Evolutionary conservation across 2,888 invertebrate species (phyloP).

Genomic region (Torymus auratus): DNA sequence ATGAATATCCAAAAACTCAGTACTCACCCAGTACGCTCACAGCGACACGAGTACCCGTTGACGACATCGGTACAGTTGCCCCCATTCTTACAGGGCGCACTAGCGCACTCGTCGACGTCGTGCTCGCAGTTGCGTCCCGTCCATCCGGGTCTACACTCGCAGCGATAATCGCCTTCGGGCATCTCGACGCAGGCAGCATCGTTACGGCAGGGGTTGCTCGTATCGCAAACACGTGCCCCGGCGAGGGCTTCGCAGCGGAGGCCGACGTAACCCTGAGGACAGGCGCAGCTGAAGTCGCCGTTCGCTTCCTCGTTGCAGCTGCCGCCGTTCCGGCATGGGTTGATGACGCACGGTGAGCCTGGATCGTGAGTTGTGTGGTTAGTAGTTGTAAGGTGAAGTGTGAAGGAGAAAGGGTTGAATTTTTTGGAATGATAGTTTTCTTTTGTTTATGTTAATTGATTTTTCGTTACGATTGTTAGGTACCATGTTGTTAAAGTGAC

Average conservation of each 20-base stretch:
- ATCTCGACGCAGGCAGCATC: conserved; percentile 85
- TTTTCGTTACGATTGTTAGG: no score
- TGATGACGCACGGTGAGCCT: conserved; percentile 79
- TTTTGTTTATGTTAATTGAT: no score
- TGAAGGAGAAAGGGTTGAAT: no score
- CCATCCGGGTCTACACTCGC: conserved; percentile 80
- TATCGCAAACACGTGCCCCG: conserved; percentile 80
- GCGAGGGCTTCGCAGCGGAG: conserved; percentile 80
- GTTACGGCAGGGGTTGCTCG: conserved; percentile 83
- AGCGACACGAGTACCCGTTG: conserved; percentile 88
- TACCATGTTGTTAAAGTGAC: no score
- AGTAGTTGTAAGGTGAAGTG: neutral
- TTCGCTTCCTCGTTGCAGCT: conserved; percentile 83
- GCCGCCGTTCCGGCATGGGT: conserved; percentile 89
- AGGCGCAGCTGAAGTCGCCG: conserved; percentile 77
- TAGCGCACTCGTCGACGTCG: conserved; percentile 81
- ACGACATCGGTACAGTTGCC: conserved; percentile 86
- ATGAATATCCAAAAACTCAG: conserved; percentile 37
- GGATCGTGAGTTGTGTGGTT: neutral
- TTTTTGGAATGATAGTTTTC: no score
- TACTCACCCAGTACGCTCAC: conserved; percentile 82
- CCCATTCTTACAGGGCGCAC: conserved; percentile 84
- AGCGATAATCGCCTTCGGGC: conserved; percentile 78
- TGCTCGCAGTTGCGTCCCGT: conserved; percentile 84
- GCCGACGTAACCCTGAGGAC: conserved; percentile 82